Percentiles rank a stretch among this genome's conserved stretches.
phyloP scores from a whole-genome alignment of 23 tunicate genomes.

The Ciona savignyi region DNA sequence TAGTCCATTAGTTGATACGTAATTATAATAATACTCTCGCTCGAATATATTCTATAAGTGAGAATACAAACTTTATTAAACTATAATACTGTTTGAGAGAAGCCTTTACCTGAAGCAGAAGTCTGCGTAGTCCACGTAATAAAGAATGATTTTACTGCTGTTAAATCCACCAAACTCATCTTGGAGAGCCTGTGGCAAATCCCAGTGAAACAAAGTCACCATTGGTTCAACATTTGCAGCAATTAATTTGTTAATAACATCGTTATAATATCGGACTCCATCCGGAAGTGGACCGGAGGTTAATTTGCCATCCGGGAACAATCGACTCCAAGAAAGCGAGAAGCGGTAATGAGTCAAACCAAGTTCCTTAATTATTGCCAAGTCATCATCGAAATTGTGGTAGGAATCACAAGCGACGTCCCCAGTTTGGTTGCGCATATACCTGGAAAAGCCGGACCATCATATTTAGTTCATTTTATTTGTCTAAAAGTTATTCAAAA shows the following conservation, averaged over 20 bases:
- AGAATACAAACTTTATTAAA: no score
- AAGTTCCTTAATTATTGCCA: conserved; percentile 52
- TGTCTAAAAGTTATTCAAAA: no score
- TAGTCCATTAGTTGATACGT: no score
- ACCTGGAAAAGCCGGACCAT: no score
- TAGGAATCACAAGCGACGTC: conserved; percentile 87
- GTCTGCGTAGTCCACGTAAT: conserved; percentile 7
- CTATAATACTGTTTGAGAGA: no score
- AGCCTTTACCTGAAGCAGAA: conserved; percentile 42
- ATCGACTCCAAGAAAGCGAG: conserved; percentile 83
- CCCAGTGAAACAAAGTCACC: conserved; percentile 92
- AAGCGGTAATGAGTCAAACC: conserved; percentile 81
- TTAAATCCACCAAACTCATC: conserved; percentile 82
- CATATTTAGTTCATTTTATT: no score
- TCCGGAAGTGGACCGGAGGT: conserved; percentile 39
- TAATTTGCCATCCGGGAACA: conserved; percentile 60
- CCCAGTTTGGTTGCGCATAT: conserved; percentile 81
- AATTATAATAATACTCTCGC: no score
- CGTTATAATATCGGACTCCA: conserved; percentile 70
- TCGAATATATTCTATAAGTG: no score
- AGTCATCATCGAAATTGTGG: conserved; percentile 55
- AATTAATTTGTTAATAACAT: conserved; percentile 48
- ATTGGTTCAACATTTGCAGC: conserved; percentile 60
- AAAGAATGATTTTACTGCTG: conserved; percentile 22
- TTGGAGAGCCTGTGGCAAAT: conserved; percentile 61